These are phyloP conservation scores for Pygoscelis antarcticus DNA, from an alignment of 2,113 vertebrate genomes.

Conservation along the genomic window DNA sequence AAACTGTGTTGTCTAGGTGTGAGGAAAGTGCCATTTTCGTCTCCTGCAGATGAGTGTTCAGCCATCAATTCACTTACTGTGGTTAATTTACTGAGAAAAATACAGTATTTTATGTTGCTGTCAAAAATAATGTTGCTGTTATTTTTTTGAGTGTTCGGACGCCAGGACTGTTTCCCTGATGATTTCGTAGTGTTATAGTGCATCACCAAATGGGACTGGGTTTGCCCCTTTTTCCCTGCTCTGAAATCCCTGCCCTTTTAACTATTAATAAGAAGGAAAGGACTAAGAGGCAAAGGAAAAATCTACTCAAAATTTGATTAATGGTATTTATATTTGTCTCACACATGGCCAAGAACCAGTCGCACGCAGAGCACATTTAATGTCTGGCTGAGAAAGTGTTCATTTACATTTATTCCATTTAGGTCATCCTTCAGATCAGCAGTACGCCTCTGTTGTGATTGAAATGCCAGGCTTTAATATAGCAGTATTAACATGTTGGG, in stretches of 20 bases:
- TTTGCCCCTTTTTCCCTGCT: neutral
- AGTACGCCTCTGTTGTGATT: neutral
- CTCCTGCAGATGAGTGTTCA: neutral
- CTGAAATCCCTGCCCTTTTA: neutral
- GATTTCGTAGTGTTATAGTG: neutral
- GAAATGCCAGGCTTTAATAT: neutral
- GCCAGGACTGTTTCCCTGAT: neutral
- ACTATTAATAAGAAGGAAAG: neutral
- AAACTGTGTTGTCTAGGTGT: neutral
- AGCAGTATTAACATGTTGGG: neutral
- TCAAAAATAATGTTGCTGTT: neutral
- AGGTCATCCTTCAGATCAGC: neutral
- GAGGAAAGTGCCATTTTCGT: neutral
- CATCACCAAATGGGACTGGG: neutral
- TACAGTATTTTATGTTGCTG: neutral
- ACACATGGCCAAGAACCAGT: neutral
- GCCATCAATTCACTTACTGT: neutral
- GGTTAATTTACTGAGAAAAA: slow-evolving; percentile 40
- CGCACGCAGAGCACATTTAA: neutral
- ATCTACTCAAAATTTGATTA: neutral
- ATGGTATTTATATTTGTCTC: neutral
- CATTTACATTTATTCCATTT: neutral
- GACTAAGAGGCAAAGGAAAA: neutral
- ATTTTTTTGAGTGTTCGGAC: neutral
- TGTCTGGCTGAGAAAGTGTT: neutral